Percentiles rank a stretch among this genome's conserved stretches.
Evolutionary conservation across 1,140 invertebrate genomes (phyloP).

Genomic region (Drosophila littoralis): DNA sequence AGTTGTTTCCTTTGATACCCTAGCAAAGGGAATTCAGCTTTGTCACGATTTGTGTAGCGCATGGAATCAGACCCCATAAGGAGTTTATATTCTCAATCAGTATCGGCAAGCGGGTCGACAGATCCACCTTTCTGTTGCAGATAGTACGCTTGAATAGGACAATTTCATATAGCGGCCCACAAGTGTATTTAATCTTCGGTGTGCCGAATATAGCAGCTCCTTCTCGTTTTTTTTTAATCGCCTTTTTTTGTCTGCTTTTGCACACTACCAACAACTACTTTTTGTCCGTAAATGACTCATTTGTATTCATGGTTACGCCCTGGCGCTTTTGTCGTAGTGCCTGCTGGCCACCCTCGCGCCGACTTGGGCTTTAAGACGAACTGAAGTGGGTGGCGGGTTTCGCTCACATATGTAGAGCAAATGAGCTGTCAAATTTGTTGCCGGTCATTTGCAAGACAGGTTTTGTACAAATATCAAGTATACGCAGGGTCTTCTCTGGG

Average conservation of each 20-base stretch:
- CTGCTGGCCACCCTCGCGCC: neutral
- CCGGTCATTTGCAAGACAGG: constrained; percentile 25
- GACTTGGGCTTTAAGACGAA: neutral
- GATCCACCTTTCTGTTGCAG: neutral
- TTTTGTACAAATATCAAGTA: constrained; percentile 25
- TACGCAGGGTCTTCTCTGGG: constrained; percentile 1
- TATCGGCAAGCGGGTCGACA: no score
- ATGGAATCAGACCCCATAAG: no score
- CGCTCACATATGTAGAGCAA: constrained; percentile 22
- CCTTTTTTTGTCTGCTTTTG: neutral
- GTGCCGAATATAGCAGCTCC: no score
- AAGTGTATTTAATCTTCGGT: no score
- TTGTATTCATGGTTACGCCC: constrained; percentile 51
- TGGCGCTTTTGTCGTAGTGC: constrained; percentile 24
- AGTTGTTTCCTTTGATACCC: no score
- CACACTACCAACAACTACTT: constrained; percentile 30
- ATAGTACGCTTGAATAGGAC: no score
- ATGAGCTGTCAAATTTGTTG: constrained; percentile 44
- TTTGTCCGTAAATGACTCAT: constrained; percentile 49
- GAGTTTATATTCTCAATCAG: no score
- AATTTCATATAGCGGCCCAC: no score
- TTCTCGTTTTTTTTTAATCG: neutral
- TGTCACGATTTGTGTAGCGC: neutral
- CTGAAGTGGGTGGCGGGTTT: neutral
- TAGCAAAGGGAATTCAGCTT: neutral